phyloP scores from a whole-genome alignment of 1,140 invertebrate genomes.

The Papilio glaucus region DNA sequence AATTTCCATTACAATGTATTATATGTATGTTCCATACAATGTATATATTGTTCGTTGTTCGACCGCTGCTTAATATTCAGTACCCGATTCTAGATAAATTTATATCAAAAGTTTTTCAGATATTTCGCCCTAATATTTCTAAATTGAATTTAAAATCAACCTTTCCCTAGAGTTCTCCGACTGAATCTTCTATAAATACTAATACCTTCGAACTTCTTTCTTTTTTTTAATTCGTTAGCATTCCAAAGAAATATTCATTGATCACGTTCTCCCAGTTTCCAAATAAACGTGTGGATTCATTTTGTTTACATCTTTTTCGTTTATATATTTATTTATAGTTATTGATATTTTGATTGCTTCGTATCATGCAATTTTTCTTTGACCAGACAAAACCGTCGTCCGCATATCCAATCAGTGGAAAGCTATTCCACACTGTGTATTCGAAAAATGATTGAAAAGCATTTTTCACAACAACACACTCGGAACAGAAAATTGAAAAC shows the following conservation, averaged over 20 bases:
- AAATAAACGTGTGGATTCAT: neutral
- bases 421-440: conserved; percentile 8
- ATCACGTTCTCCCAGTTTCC: no score
- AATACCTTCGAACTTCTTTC: neutral
- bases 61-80: conserved; percentile 1
- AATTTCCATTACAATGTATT: no score
- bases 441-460: conserved; percentile 25
- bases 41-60: no score
- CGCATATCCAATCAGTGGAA: conserved; percentile 2
- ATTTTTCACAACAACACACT: conserved; percentile 18
- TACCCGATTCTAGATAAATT: conserved; percentile 5
- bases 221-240: neutral
- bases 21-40: no score
- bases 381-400: neutral
- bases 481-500: conserved; percentile 21
- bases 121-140: neutral
- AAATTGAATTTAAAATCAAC: conserved; percentile 7
- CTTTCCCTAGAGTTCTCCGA: neutral
- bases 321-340: neutral
- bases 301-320: no score
- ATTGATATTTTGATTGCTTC: neutral
- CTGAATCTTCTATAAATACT: neutral
- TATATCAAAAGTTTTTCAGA: conserved; percentile 11
- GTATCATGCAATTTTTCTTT: neutral
- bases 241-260: neutral